These are phyloP conservation scores for Meles meles DNA, from an alignment of 2,113 vertebrate genomes.

Conservation along the genomic window DNA sequence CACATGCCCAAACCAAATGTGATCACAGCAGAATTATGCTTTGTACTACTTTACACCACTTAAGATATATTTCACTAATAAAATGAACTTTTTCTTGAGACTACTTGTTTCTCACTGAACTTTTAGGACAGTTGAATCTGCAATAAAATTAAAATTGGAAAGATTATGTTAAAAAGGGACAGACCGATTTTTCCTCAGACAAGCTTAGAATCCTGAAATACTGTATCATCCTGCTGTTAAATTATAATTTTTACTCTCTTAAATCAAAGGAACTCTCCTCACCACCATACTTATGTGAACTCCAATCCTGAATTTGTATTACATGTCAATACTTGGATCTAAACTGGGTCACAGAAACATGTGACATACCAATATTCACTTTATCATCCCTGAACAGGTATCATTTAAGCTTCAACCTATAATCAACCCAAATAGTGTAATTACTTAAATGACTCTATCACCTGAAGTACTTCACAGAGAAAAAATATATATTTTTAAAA, in stretches of 20 bases:
- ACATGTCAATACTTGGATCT: not conserved
- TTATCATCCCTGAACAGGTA: not conserved
- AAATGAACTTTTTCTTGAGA: not conserved
- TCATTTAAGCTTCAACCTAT: not conserved
- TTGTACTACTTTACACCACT: not conserved
- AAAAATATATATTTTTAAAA: not conserved
- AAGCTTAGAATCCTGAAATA: not conserved
- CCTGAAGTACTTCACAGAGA: not conserved
- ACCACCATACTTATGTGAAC: not conserved
- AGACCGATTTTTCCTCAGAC: not conserved
- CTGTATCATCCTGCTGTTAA: conserved; percentile 6
- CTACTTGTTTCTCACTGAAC: conserved; percentile 15
- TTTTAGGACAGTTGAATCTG: not conserved
- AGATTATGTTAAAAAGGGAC: not conserved
- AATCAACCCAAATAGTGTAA: not conserved
- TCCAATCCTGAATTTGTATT: not conserved
- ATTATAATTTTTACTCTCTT: conserved; percentile 21
- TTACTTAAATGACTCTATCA: not conserved
- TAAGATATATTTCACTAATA: not conserved
- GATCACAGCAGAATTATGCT: not conserved
- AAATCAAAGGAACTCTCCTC: not conserved
- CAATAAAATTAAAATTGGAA: conserved; percentile 13
- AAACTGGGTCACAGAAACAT: conserved; percentile 2
- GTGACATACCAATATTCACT: not conserved
- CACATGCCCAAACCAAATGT: not conserved